Base-by-base conservation (phyloP, 2,888 invertebrate genomes). In the Phaonia tiefii region DNA sequence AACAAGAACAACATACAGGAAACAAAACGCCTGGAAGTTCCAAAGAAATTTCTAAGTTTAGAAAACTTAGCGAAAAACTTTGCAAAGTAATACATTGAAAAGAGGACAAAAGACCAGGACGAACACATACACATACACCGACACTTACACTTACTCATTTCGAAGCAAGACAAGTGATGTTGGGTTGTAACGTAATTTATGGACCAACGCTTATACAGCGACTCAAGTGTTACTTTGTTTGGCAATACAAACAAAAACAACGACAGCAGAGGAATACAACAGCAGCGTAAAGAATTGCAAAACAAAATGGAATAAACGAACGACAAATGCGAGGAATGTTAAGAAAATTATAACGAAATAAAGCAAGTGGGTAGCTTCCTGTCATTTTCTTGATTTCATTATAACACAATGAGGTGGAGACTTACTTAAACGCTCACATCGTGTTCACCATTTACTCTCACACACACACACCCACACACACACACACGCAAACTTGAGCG, bases 111-210 rank as follows among this genome's bases (percentile, higher is more conserved):
- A 44, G 44, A 56, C 39, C 26, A 56, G 56, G 44, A 44, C 70
- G 58, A 66, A 39, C 42, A 8, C 11, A 13, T 22, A 63, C 11
- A 39, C 20, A 22, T 39, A 42, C 42, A 20, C n/a, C n/a, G n/a
- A n/a, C 39, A 42, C n/a, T n/a, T n/a, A n/a, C n/a, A n/a, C n/a
- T n/a, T n/a, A n/a, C n/a, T n/a, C n/a, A n/a, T n/a, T n/a, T 2
- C 20, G 20, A 22, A 17, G 22, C 37, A 58, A 66, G 69, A 54
- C 70, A 74, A 70, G 74, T 31, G 80, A 77, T 77, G 80, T 77
- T 76, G 73, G 44, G 76, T 74, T 74, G 76, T 70, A 80, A 77
- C 70, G 74, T 80, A 80, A 80, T 77, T 77, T 77, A 37, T 76
- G 70, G 58, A 39, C 58, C 66, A 80, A 74, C 76, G 77, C 76